Evolutionary conservation across 2,113 vertebrate genomes (phyloP), one percentile per base, ranked within the genome.

Genomic region (Callionymus lyra): DNA sequence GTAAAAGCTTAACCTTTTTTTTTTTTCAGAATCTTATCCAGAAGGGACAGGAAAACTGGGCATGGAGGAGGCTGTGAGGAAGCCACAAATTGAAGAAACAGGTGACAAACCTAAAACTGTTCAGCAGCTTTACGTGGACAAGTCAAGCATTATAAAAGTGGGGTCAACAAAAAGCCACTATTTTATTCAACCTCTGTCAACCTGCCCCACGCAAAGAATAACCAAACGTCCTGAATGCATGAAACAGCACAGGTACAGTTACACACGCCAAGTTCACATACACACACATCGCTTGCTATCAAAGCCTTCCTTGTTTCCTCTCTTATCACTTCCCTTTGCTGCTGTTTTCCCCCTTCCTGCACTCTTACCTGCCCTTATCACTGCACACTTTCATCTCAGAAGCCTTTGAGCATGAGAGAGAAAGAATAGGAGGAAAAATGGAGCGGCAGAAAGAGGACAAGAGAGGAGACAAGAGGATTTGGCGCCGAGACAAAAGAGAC

Each of bases 311-410:
- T 76, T 80, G 77, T 80, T 60, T 54, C 12, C 50, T 41, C 34
- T 32, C 63, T 73, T 75, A 80, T 75, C 70, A 70, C 57, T 60
- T 71, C 57, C 63, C 63, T 63, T n/a, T 50, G 41, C 50, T 58
- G 59, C 65, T 53, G 66, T 68, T 71, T 59, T 58, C 61, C 48
- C 55, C 59, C 63, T 74, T 74, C 74, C 74, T 72, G 73, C 50
- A 31, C 66, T 72, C 62, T 59, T 80, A 80, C 77, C 77, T 80
- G 69, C 38, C 53, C 67, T 73, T 76, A 80, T 80, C 77, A 75
- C 14, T 45, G 19, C 34, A 49, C 21, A 17, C 55, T 80, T 80
- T 80, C 74, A 80, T 80, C 68, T 77, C 9, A 63, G 57, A 68
- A 70, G 67, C 76, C 67, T 65, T 56, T 0, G 38, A 68, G 63